phyloP scores from a whole-genome alignment of 2,888 invertebrate species.

The Disparrhopalites patrizii region DNA sequence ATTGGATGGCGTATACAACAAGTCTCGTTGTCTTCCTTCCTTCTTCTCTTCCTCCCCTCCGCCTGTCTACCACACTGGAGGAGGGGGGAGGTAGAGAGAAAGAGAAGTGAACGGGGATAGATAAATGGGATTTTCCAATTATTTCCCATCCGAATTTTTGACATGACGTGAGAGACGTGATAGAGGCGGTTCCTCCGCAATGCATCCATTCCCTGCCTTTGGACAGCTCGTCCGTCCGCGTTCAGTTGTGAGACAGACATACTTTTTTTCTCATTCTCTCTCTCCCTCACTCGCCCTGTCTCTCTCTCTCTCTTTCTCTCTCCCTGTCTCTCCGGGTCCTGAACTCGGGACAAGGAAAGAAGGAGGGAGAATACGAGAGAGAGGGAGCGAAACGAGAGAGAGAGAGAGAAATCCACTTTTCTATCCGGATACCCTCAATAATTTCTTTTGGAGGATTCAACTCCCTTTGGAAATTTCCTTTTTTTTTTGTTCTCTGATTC shows the following conservation, averaged over 20 bases:
- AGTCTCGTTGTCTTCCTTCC: constrained; percentile 21
- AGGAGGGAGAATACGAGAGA: background rate
- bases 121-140: constrained; percentile 49
- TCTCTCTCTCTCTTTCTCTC: background rate
- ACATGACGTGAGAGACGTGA: constrained; percentile 46
- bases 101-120: too few relatives aligned
- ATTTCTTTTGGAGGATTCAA: background rate
- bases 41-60: constrained; percentile 21
- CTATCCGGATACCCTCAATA: constrained; percentile 5
- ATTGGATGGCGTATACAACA: constrained; percentile 13
- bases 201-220: constrained; percentile 14
- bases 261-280: too few relatives aligned
- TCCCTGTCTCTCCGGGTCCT: too few relatives aligned
- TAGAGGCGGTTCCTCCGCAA: constrained; percentile 29
- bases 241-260: background rate
- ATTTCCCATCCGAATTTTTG: constrained; percentile 47
- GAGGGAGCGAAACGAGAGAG: background rate
- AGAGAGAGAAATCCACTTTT: constrained; percentile 10
- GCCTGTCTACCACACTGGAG: constrained; percentile 26
- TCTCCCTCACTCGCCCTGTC: background rate
- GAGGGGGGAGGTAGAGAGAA: too few relatives aligned
- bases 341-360: too few relatives aligned
- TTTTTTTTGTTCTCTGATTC: background rate
- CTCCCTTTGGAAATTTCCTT: constrained; percentile 7
- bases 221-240: background rate